These are phyloP conservation scores for Aphidius colemani DNA, from an alignment of 2,888 invertebrate species.

Conservation along the genomic window DNA sequence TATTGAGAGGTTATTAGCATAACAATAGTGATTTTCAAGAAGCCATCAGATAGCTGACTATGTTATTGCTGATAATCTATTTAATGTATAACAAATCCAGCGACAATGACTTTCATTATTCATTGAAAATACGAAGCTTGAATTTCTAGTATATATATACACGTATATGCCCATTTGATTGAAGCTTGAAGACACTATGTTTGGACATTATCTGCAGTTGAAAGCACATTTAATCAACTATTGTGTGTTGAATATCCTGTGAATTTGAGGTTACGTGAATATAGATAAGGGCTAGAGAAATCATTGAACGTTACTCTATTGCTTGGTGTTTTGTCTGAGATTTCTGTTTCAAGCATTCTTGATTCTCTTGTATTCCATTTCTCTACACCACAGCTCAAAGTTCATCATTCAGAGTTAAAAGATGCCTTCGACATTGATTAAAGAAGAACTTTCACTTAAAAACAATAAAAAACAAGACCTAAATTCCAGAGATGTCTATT, in stretches of 20 bases:
- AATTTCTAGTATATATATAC: no score
- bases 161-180: conserved; percentile 41
- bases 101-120: no score
- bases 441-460: no score
- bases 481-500: no score
- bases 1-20: no score
- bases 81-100: not conserved
- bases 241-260: conserved; percentile 35
- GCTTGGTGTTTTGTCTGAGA: not conserved
- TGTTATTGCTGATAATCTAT: not conserved
- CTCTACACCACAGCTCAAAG: not conserved
- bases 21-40: no score
- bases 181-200: conserved; percentile 42
- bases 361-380: not conserved
- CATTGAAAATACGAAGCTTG: no score
- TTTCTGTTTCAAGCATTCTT: conserved; percentile 7
- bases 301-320: no score
- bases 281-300: not conserved
- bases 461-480: no score
- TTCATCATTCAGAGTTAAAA: not conserved
- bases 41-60: not conserved
- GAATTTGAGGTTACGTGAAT: not conserved
- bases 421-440: not conserved
- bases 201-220: conserved; percentile 48
- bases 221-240: conserved; percentile 55